Conservation (phyloP, 1,140 invertebrate genomes). For the Cyclina sinensis region DNA sequence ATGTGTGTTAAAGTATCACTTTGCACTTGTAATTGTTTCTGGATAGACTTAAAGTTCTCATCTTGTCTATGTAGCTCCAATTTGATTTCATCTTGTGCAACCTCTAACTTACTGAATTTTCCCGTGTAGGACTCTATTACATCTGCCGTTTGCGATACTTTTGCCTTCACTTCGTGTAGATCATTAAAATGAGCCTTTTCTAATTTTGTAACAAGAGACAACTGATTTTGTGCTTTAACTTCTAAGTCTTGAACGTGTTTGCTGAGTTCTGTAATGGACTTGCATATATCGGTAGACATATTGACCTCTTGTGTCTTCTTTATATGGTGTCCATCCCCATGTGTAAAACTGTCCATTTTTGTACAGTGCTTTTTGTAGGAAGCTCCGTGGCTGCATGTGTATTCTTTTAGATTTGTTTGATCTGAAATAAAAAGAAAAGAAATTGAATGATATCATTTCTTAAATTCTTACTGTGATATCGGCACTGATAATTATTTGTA, state of each 20-base stretch:
- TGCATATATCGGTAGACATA: not conserved
- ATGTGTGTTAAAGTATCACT: no score
- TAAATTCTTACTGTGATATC: not conserved
- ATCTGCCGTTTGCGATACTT: not conserved
- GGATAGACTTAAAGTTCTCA: not conserved
- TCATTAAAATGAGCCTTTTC: not conserved
- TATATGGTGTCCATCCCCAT: not conserved
- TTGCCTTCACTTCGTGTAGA: not conserved
- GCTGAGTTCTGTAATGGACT: not conserved
- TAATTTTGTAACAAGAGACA: not conserved
- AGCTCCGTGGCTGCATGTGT: not conserved
- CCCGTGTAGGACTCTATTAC: not conserved
- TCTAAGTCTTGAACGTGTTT: not conserved
- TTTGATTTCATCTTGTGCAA: not conserved
- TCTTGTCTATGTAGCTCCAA: not conserved
- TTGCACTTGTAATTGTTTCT: no score
- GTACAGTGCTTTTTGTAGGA: not conserved
- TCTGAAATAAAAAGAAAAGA: not conserved
- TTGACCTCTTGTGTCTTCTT: not conserved
- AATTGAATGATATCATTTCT: not conserved
- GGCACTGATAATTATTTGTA: not conserved
- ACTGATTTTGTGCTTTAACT: not conserved
- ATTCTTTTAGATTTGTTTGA: not conserved
- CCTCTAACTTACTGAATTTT: not conserved
- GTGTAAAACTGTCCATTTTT: no score